Evolutionary conservation across 2,113 vertebrate genomes (phyloP), one percentile per base, ranked within the genome.

Genomic region (Etia nguti): DNA sequence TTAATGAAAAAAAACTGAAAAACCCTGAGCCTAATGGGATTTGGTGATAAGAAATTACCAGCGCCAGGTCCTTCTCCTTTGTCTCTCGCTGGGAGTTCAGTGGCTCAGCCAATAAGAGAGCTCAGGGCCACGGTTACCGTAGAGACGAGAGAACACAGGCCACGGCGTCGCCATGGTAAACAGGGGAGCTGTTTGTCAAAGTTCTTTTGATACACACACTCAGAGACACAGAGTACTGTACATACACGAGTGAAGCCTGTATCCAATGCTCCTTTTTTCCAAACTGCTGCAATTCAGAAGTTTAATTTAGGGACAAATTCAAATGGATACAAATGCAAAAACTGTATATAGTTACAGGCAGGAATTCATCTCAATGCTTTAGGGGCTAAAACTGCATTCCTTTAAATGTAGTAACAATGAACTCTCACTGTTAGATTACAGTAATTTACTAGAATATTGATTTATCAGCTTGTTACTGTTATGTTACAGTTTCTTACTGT

Each of bases 41-140:
- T 96, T 95, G 94, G 94, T 94, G 96, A 96, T 97, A 97, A 96
- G 96, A 96, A 96, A 97, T 96, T 95, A 96, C 94, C 95, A 96
- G 95, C 87, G 82, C 94, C 88, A 87, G 96, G 93, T 92, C 93
- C 97, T 96, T 96, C 94, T 97, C 97, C 97, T 98, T 99, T 99
- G 98, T 99, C 97, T 99, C 97, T 98, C 95, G 92, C 96, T 50
- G 96, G 97, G 97, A 97, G 97, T 98, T 98, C 97, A 98, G 97
- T 97, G 97, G 97, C 98, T 96, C 94, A 97, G 97, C 98, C 97
- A 97, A 97, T 97, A 29, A 97, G 97, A 98, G 97, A 97, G 96
- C 97, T 95, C 96, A 96, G 96, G 97, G 95, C 97, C 97, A 95
- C 86, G 96, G 98, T 99, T 99, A 97, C 98, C 98, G 97, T 97